Evolutionary conservation across 2,797 vertebrate species (phyloP), one percentile per base, ranked within the genome.

Genomic region (Lophura swinhoii): DNA sequence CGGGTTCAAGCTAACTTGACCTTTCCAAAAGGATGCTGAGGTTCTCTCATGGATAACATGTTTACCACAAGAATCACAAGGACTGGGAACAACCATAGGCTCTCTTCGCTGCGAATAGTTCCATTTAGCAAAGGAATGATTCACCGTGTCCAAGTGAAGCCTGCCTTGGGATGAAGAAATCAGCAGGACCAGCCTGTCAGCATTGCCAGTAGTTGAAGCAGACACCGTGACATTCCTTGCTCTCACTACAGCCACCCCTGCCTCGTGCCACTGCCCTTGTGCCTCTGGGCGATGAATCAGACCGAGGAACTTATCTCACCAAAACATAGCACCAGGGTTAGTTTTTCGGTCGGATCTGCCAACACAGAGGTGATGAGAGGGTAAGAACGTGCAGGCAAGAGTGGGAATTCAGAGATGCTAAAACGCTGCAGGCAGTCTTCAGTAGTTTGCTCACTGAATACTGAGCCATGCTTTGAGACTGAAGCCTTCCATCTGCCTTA

Each of bases 31-130:
- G 53, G 66, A 29, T 68, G 28, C 49, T 69, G 78, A 80, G 43
- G 46, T 75, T 74, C 46, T 94, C 35, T 87, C 66, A 8, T 67
- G 76, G 12, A 23, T 88, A 62, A 55, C 33, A 21, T 66, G 82
- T 72, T 87, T 78, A 28, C 35, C 79, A 67, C 69, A 86, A 53
- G 80, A 56, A 87, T 89, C 87, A 75, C 55, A 78, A 91, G 87
- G 71, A 31, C 10, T 8, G 37, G 22, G 33, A 58, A 71, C 55
- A 91, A 85, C 84, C 69, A 72, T 75, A 24, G 55, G 24, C 62
- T 91, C 74, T 63, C 76, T 87, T 91, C 37, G 23, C 58, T 68
- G 46, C 87, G 58, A 91, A 80, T 55, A 66, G 39, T 49, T 41
- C 53, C 41, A 33, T 87, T 96, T 63, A 87, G 46, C 4, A 0